Evolutionary conservation across 2,797 vertebrate species (phyloP).

Genomic region (Rhynchonycteris naso): DNA sequence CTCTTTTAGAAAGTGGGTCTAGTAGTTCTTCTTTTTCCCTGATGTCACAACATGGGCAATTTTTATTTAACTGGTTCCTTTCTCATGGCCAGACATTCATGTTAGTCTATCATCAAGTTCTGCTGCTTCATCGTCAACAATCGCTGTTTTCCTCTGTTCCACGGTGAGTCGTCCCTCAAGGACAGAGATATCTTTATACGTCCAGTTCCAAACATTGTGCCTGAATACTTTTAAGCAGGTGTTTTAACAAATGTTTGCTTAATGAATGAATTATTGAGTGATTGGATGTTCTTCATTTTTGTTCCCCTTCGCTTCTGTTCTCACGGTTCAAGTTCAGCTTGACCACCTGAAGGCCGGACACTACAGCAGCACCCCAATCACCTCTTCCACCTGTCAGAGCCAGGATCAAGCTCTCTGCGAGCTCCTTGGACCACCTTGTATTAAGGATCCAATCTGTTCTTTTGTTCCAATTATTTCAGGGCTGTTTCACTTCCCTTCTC

Average conservation of each 20-base stretch:
- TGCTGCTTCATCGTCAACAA: not conserved
- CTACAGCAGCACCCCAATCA: not conserved
- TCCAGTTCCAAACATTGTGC: not conserved
- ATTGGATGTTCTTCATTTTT: not conserved
- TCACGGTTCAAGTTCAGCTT: not conserved
- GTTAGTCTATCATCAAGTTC: not conserved
- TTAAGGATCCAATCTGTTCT: not conserved
- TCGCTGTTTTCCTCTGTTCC: not conserved
- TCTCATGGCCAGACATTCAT: not conserved
- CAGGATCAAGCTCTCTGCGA: not conserved
- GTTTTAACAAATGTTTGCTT: not conserved
- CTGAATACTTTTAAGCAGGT: not conserved
- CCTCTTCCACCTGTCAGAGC: not conserved
- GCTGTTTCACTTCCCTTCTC: not conserved
- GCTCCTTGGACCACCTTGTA: not conserved
- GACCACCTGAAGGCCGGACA: not conserved
- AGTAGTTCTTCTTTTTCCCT: not conserved
- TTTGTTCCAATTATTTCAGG: not conserved
- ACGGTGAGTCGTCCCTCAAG: not conserved
- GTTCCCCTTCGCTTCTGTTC: not conserved
- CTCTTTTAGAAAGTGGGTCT: not conserved
- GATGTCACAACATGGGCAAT: not conserved
- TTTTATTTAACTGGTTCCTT: not conserved
- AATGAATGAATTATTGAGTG: not conserved
- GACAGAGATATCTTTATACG: not conserved